Conservation (phyloP, 2,113 vertebrate genomes). For the Athene cunicularia region DNA sequence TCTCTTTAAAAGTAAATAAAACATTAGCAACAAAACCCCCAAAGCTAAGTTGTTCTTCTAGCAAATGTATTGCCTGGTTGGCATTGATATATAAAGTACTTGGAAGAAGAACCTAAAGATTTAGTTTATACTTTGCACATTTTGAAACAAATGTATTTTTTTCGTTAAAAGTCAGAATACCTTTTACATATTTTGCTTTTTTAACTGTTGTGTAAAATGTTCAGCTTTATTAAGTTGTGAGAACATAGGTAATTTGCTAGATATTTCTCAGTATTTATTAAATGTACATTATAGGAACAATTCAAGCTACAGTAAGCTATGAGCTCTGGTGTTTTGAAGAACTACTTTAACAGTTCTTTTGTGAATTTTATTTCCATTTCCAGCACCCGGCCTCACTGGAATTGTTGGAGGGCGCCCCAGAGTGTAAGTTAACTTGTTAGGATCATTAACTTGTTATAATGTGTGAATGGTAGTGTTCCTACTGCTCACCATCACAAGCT, state of each 20-base stretch:
- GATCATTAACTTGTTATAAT: not conserved
- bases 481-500: not conserved
- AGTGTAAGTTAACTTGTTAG: slow-evolving; percentile 75
- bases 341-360: not conserved
- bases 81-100: not conserved
- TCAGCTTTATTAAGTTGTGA: not conserved
- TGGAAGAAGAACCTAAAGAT: not conserved
- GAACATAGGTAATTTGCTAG: not conserved
- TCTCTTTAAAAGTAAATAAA: not conserved
- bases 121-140: not conserved
- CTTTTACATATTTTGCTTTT: not conserved
- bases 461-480: not conserved
- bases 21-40: not conserved
- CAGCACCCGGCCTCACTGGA: slow-evolving; percentile 83
- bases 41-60: not conserved
- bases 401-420: slow-evolving; percentile 81
- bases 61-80: not conserved
- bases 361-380: slow-evolving; percentile 26
- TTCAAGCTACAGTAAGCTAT: not conserved
- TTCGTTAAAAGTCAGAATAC: not conserved
- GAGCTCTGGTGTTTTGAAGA: not conserved
- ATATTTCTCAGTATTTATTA: not conserved
- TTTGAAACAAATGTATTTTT: not conserved
- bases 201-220: not conserved
- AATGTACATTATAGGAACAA: not conserved